A percentile compares a stretch with the other conserved stretches of the same genome.
These are phyloP conservation scores for Tor tambroides DNA, from an alignment of 2,113 vertebrate species.

Conservation along the genomic window DNA sequence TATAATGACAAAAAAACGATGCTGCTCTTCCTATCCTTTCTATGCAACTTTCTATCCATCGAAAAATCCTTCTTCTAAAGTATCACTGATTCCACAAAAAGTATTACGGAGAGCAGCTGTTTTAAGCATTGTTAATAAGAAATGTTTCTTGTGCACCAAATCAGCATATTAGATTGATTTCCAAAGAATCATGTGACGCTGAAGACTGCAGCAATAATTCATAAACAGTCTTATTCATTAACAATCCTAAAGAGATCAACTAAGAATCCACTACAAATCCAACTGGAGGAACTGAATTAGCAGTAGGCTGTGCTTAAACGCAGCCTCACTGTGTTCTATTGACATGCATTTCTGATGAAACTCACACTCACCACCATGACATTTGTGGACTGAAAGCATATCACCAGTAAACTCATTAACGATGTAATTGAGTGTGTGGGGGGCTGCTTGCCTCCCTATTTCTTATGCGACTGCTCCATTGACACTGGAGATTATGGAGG, in stretches of 20 bases:
- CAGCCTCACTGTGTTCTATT: neutral
- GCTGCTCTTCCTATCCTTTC: too few species aligned
- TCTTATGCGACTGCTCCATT: neutral
- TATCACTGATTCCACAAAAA: neutral
- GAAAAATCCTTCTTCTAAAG: too few species aligned
- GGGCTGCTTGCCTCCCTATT: neutral
- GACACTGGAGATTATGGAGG: constrained; percentile 16
- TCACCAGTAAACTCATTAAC: constrained; percentile 11
- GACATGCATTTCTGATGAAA: constrained; percentile 5
- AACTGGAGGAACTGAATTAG: neutral
- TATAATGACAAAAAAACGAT: neutral
- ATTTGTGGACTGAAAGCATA: constrained; percentile 6
- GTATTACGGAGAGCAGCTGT: neutral
- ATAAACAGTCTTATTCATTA: neutral
- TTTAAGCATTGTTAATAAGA: neutral
- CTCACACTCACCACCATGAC: neutral
- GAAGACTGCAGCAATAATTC: neutral
- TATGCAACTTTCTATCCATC: too few species aligned
- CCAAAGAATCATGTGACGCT: neutral
- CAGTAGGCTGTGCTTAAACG: neutral
- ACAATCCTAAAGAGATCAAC: neutral
- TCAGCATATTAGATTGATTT: neutral
- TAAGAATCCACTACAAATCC: neutral
- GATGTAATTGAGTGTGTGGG: neutral
- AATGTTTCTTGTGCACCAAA: neutral